phyloP scores from a whole-genome alignment of 2,888 invertebrate genomes.

The Hirtodrosophila confusa region DNA sequence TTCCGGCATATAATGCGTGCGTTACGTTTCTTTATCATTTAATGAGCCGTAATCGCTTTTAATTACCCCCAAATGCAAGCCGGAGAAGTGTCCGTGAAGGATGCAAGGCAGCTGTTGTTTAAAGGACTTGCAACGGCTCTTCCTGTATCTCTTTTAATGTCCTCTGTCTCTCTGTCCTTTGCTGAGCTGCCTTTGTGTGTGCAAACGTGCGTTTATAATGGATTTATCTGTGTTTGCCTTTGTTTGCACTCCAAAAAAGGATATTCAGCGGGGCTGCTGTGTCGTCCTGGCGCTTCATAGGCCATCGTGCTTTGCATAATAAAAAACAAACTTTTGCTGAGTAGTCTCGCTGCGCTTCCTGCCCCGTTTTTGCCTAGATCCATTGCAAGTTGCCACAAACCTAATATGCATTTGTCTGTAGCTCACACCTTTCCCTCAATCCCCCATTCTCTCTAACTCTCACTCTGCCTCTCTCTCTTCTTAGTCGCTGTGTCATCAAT shows the following conservation, averaged over 20 bases:
- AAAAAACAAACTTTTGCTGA: constrained; percentile 52
- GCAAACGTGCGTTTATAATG: constrained; percentile 73
- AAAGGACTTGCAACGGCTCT: constrained; percentile 34
- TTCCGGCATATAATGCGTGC: constrained; percentile 43
- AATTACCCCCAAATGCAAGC: constrained; percentile 47
- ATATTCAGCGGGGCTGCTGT: constrained; percentile 37
- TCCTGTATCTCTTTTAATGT: constrained; percentile 2
- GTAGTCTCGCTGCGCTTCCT: not conserved
- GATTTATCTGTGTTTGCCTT: constrained; percentile 65
- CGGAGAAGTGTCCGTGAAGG: too few relatives aligned
- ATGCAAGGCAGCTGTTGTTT: constrained; percentile 25
- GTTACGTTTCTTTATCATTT: constrained; percentile 64
- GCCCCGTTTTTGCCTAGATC: constrained; percentile 1
- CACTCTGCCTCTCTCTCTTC: not conserved
- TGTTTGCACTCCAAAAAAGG: constrained; percentile 43
- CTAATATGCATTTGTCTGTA: constrained; percentile 53
- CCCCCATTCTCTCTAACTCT: not conserved
- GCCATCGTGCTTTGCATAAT: constrained; percentile 66
- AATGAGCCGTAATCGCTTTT: constrained; percentile 68
- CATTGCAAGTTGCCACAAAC: constrained; percentile 48
- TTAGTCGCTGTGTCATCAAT: constrained; percentile 20
- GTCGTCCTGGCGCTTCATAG: constrained; percentile 33
- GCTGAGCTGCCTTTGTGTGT: constrained; percentile 45
- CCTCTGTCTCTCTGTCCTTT: not conserved
- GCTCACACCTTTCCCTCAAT: not conserved